Percentiles rank a stretch among this genome's conserved stretches.
Conservation (phyloP, 2,113 vertebrate species). For the Rhinolophus ferrumequinum region DNA sequence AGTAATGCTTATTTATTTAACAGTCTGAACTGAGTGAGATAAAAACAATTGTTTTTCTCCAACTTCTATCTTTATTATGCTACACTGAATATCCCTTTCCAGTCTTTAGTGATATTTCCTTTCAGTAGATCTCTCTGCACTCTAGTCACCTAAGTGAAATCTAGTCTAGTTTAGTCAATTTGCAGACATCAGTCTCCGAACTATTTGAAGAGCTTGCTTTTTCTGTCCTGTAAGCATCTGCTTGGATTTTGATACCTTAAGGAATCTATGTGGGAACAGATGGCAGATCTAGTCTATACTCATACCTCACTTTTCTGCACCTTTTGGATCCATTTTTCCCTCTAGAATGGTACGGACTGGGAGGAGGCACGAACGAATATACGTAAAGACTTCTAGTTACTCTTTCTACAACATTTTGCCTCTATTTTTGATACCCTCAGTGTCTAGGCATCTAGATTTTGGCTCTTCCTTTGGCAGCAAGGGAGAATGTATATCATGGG, state of each 20-base stretch:
- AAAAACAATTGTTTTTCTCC: not conserved
- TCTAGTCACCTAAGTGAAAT: not conserved
- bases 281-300: not conserved
- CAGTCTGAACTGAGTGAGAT: not conserved
- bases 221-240: not conserved
- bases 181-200: not conserved
- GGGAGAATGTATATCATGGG: not conserved
- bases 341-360: not conserved
- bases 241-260: not conserved
- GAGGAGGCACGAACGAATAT: not conserved
- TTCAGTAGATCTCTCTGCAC: not conserved
- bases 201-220: not conserved
- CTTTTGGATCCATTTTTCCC: not conserved
- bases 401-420: not conserved
- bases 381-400: not conserved
- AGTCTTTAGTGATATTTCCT: not conserved
- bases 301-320: not conserved
- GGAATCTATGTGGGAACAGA: not conserved
- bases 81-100: not conserved
- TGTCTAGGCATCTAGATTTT: not conserved
- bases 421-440: not conserved
- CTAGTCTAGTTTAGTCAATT: not conserved
- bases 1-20: not conserved
- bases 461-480: not conserved
- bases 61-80: not conserved